These are phyloP conservation scores for Pollachius pollachius DNA, from an alignment of 2,113 vertebrate species.

Conservation along the genomic window DNA sequence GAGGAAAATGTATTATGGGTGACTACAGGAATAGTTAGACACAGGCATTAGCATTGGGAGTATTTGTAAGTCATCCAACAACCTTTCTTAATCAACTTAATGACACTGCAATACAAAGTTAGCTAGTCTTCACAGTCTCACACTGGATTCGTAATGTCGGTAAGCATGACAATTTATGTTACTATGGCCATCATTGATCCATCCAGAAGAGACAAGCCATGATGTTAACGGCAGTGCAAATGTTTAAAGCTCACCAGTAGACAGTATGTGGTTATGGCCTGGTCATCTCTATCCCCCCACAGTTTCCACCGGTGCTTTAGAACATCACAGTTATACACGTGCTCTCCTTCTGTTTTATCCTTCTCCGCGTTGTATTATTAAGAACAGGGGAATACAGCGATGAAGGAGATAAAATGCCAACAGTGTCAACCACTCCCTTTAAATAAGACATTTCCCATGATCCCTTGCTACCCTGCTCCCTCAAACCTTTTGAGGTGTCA, in stretches of 20 bases:
- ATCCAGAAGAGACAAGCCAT: no score
- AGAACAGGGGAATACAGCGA: constrained; percentile 20
- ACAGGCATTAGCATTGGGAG: constrained; percentile 26
- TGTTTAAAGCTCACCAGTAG: neutral
- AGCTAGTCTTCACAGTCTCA: no score
- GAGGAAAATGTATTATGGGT: constrained; percentile 49
- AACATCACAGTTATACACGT: no score
- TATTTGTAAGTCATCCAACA: constrained; percentile 35
- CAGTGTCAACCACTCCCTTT: constrained; percentile 76
- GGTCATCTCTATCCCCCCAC: neutral
- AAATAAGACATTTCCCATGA: constrained; percentile 76
- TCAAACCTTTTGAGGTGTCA: constrained; percentile 80
- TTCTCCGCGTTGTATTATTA: constrained; percentile 20
- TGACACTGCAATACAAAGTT: constrained; percentile 16
- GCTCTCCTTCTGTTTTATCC: neutral
- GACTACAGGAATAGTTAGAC: constrained; percentile 67
- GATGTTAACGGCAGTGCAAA: no score
- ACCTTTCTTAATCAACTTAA: constrained; percentile 26
- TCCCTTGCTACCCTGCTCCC: constrained; percentile 67
- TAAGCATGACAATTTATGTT: no score
- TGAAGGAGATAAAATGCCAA: constrained; percentile 78
- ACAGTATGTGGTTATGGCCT: neutral
- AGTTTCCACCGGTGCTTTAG: no score
- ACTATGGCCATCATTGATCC: no score
- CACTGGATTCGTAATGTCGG: no score